phyloP scores from a whole-genome alignment of 2,888 invertebrate species.

The Cephus nigrinus region DNA sequence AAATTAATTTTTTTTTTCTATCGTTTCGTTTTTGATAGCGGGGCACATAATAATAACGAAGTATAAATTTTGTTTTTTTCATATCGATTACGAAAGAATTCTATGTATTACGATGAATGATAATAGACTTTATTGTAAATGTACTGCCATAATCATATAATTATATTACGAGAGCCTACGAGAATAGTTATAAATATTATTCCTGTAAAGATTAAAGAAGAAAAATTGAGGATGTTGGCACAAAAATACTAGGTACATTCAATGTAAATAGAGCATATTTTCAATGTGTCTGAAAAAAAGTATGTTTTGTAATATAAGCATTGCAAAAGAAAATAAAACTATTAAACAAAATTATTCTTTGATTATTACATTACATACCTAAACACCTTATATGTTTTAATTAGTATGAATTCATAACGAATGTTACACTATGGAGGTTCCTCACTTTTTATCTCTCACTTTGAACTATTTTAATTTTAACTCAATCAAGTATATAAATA shows the following conservation, averaged over 20 bases:
- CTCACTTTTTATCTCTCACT: neutral
- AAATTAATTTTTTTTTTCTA: constrained; percentile 16
- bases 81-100: constrained; percentile 34
- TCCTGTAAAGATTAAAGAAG: constrained; percentile 58
- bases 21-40: constrained; percentile 35
- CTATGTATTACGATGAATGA: constrained; percentile 15
- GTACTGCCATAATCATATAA: constrained; percentile 66
- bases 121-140: constrained; percentile 64
- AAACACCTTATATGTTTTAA: too few relatives aligned
- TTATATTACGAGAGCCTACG: constrained; percentile 58
- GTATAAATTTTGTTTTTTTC: constrained; percentile 37
- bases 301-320: constrained; percentile 67
- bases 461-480: neutral
- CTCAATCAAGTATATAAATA: neutral
- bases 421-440: neutral
- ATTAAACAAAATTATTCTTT: constrained; percentile 38
- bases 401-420: neutral
- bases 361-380: neutral
- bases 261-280: constrained; percentile 66
- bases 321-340: constrained; percentile 63
- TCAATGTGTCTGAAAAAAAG: constrained; percentile 65
- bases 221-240: constrained; percentile 39
- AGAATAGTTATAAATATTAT: constrained; percentile 57
- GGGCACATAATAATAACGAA: constrained; percentile 47
- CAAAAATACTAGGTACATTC: constrained; percentile 52